phyloP scores from a whole-genome alignment of 30 jellyfish, hydroid and myxozoan species.

The Aurelia aurita complex sp. Pacific region DNA sequence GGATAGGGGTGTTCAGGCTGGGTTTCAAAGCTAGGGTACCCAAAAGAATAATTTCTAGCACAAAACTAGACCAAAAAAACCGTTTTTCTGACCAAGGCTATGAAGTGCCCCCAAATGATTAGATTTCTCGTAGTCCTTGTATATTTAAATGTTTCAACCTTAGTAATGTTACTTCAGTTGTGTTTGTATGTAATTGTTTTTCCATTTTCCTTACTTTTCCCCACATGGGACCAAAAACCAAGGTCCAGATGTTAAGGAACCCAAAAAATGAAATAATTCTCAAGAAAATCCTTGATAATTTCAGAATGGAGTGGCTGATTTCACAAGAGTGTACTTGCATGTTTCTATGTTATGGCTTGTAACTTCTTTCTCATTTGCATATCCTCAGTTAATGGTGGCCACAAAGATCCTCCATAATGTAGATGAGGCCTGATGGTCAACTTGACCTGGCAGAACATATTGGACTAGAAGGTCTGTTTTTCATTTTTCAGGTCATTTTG shows the following conservation, averaged over 20 bases:
- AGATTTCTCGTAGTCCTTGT: too few relatives aligned
- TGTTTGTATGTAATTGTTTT: too few relatives aligned
- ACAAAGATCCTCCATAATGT: neutral
- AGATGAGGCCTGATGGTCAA: too few relatives aligned
- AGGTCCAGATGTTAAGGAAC: too few relatives aligned
- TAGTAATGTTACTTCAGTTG: too few relatives aligned
- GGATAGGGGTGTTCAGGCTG: slow-evolving; percentile 10
- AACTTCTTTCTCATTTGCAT: slow-evolving; percentile 9
- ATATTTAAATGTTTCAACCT: too few relatives aligned
- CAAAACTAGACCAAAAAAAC: slow-evolving; percentile 1
- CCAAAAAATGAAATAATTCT: too few relatives aligned
- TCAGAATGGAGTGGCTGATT: neutral
- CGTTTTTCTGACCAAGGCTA: neutral
- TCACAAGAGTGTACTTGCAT: neutral
- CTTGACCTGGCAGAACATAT: neutral
- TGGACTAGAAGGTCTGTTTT: slow-evolving; percentile 15
- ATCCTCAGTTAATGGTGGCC: slow-evolving; percentile 10
- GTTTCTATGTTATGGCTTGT: slow-evolving; percentile 8
- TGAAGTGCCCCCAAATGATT: neutral
- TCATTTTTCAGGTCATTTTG: slow-evolving; percentile 1
- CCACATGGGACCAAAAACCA: too few relatives aligned
- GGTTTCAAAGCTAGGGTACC: neutral
- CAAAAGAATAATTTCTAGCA: neutral
- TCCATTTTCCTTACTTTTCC: too few relatives aligned
- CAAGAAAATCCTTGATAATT: too few relatives aligned